Conservation (phyloP, 2,888 invertebrate species). For the Aphidoletes aphidimyza region DNA sequence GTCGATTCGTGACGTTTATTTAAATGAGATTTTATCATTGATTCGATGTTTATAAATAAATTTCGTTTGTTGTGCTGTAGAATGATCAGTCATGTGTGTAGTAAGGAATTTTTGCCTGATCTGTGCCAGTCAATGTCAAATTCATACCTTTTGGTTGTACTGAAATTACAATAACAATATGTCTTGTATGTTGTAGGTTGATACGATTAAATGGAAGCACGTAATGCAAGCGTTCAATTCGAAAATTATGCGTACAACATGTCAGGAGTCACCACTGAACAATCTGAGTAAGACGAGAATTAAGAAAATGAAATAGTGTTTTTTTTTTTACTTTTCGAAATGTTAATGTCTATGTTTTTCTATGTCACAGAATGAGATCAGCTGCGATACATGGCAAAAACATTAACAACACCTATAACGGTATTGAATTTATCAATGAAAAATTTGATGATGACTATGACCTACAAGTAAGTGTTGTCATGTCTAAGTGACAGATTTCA, state of each 20-base stretch:
- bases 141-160: not conserved
- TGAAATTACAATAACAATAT: not conserved
- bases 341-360: not conserved
- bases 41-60: conserved; percentile 18
- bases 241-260: conserved; percentile 18
- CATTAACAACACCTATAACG: not conserved
- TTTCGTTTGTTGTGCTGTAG: not conserved
- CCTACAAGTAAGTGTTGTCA: not conserved
- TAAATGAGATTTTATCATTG: conserved; percentile 39
- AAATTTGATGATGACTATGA: not conserved
- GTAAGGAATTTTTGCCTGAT: not conserved
- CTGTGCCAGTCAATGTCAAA: not conserved
- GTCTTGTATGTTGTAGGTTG: not conserved
- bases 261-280: conserved; percentile 53
- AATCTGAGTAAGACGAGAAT: conserved; percentile 50
- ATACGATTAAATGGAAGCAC: conserved; percentile 6
- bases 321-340: no score
- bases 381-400: not conserved
- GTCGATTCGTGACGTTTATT: not conserved
- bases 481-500: no score
- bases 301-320: no score
- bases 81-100: not conserved
- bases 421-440: conserved; percentile 30
- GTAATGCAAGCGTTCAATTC: not conserved
- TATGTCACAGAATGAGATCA: not conserved